Evolutionary conservation across 2,113 vertebrate genomes (phyloP).

Genomic region (Passer montanus): DNA sequence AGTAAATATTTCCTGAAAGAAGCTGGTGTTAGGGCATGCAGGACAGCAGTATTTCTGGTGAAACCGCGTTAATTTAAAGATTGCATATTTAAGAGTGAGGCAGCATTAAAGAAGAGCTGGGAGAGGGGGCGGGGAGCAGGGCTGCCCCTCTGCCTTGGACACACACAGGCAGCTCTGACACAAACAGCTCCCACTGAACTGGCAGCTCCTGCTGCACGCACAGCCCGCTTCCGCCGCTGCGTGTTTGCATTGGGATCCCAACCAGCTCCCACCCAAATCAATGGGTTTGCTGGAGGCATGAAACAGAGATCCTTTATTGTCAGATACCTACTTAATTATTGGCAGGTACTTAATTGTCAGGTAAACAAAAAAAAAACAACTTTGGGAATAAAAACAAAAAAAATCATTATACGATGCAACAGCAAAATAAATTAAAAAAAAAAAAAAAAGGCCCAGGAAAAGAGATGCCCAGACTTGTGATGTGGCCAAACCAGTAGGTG

Average conservation of each 20-base stretch:
- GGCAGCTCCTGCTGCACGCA: not conserved
- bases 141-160: slow-evolving; percentile 19
- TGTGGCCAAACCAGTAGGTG: not conserved
- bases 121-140: not conserved
- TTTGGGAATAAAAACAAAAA: too few species aligned
- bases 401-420: not conserved
- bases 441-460: not conserved
- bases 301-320: not conserved
- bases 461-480: not conserved
- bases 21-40: not conserved
- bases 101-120: not conserved
- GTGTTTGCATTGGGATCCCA: not conserved
- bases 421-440: not conserved
- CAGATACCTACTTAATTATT: not conserved
- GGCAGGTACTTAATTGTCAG: not conserved
- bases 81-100: not conserved
- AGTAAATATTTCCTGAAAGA: not conserved
- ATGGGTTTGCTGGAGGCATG: not conserved
- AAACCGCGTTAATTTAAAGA: not conserved
- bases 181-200: not conserved
- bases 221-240: not conserved
- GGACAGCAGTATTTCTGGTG: not conserved
- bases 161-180: not conserved
- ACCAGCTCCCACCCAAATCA: not conserved
- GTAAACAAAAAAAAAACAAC: not conserved